phyloP scores from a whole-genome alignment of 2,113 vertebrate species.

The Vombatus ursinus region DNA sequence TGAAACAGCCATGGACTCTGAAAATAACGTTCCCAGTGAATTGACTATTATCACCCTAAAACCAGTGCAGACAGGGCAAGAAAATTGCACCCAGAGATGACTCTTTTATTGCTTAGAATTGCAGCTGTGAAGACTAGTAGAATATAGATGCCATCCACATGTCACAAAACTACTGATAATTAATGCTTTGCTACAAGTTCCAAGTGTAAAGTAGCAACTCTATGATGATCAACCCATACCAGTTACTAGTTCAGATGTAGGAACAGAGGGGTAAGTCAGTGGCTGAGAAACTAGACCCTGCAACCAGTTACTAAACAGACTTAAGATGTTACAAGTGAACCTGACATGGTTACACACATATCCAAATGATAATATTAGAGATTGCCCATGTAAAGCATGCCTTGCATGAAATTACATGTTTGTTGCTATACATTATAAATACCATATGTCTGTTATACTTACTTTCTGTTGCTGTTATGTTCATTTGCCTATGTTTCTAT shows the following conservation, averaged over 20 bases:
- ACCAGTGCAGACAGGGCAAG: neutral
- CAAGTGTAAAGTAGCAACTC: neutral
- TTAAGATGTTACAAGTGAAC: neutral
- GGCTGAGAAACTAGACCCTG: neutral
- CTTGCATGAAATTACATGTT: neutral
- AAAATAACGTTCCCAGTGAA: neutral
- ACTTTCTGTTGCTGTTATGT: neutral
- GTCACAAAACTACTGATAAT: neutral
- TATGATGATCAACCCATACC: neutral
- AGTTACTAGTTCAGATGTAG: neutral
- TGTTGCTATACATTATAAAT: neutral
- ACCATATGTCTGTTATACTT: neutral
- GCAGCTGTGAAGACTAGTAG: neutral
- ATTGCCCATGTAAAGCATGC: neutral
- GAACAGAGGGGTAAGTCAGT: neutral
- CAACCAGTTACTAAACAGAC: neutral
- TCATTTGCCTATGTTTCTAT: neutral
- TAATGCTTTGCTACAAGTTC: neutral
- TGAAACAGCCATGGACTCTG: neutral
- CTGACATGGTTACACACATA: neutral
- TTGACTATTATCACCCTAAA: neutral
- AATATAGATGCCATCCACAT: neutral
- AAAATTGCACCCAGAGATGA: neutral
- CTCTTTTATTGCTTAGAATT: neutral
- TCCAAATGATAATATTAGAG: neutral